Evolutionary conservation across 1,140 invertebrate genomes (phyloP), one percentile per base, ranked within the genome.

Genomic region (Drosophila sproati): DNA sequence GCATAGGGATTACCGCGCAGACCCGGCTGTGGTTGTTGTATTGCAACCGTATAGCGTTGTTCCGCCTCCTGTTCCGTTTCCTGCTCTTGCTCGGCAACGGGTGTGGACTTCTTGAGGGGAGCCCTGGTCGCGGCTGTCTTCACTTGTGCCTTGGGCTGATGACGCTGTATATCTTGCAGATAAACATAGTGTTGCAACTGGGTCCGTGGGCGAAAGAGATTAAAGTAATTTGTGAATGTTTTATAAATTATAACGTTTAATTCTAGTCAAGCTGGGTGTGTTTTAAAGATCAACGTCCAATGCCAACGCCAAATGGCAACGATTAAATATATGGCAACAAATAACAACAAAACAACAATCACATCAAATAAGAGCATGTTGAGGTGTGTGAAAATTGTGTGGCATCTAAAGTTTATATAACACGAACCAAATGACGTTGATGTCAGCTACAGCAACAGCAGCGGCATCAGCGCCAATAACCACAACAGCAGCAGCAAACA

Each of bases 121-220:
- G 41, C 51, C 29, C 63, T 80, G 45, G 48, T 59, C 20, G 68
- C 45, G 1, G 66, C 77, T 45, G 64, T 55, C 59, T 92, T 92
- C 51, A 87, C 87, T 77, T 91, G 91, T 31, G 79, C 76, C 71
- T 90, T 91, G 62, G 87, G 76, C 50, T 91, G 90, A 72, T 89
- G 82, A 28, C 91, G 81, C 59, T 79, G 88, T 29, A 92, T 80
- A 43, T 92, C 91, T 88, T 92, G 91, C 56, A 92, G 80, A 76
- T 92, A 92, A 32, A 92, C 88, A 61, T 79, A 92, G 50, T 92
- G 91, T 60, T 92, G 91, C 51, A 92, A 63, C 91, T 92, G 73
- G 92, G 73, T 34, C 54, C 54, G 47, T 43, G 52, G 43, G 35
- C 55, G 62, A 74, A 56, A 66, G 10, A 43, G 1, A 43, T 43